Base-by-base conservation (phyloP, 2,888 invertebrate genomes). In the Axea sp. region DNA sequence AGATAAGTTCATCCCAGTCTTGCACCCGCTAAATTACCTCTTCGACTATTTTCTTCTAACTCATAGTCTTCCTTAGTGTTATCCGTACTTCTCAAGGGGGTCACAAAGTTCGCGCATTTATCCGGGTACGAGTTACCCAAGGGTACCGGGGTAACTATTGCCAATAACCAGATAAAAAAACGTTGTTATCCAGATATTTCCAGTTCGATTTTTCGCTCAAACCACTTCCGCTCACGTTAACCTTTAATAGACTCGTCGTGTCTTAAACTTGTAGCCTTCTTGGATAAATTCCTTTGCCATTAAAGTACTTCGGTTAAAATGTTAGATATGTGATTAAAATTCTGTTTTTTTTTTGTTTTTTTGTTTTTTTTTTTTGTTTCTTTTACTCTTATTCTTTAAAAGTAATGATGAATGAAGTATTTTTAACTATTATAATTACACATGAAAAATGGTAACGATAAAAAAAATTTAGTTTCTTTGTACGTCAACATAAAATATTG, bases 41-140 rank as follows among this genome's bases (percentile, higher is more conserved):
- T 3, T 14, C 43, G 31, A 14, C 57, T 15, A 28, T 43, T 31
- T 22, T 19, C 31, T 39, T 26, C 30, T 19, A 5, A 17, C 17
- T 43, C 7, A 35, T 12, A 15, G 30, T n/a, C 39, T 60, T 37
- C 62, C 39, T 39, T 24, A 30, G 41, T 19, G 33, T 17, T 17
- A 35, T 17, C 53, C 47, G 4, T 12, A 37, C 69, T 75, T 77
- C 79, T 75, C 79, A 73, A 55, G 77, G 75, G 78, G 77, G 76
- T 76, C 80, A 68, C 78, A 77, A 78, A 81, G 76, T 80, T 80
- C 77, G 77, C 75, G 76, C 68, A 60, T 64, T 69, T 65, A 71
- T 75, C 64, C 64, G 62, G 75, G 57, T 47, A 43, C 69, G 55
- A 51, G 73, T 57, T 69, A 69, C 51, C 57, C 65, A 59, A 68